These are phyloP conservation scores for Unio pictorum DNA, from an alignment of 2,888 invertebrate species.

Conservation along the genomic window DNA sequence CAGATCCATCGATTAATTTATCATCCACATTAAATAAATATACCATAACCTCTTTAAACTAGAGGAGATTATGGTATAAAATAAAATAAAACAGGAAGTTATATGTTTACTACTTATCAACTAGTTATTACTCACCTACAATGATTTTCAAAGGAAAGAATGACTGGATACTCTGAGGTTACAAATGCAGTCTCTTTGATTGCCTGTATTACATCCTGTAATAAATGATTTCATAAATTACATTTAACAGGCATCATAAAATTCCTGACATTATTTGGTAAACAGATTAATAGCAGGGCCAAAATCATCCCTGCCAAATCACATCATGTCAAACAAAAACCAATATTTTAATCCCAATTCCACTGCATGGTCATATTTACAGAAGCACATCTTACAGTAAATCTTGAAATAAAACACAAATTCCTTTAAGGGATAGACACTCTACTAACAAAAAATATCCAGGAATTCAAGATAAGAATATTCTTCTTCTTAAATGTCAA, in stretches of 20 bases:
- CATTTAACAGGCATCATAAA: background rate
- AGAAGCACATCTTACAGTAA: too few species aligned
- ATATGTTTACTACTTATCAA: background rate
- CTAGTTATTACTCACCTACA: slow-evolving; percentile 79
- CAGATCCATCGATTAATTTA: too few species aligned
- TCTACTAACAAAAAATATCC: too few species aligned
- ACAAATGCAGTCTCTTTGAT: slow-evolving; percentile 98
- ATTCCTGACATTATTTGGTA: background rate
- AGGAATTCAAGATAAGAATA: too few species aligned
- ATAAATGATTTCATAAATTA: slow-evolving; percentile 12
- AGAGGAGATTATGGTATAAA: background rate
- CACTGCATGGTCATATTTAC: too few species aligned
- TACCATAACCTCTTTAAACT: background rate
- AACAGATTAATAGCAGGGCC: too few species aligned
- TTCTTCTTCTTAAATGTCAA: too few species aligned
- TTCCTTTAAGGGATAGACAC: too few species aligned
- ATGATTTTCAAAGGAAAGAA: slow-evolving; percentile 99
- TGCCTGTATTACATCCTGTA: slow-evolving; percentile 92
- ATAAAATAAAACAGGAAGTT: background rate
- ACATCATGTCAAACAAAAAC: background rate
- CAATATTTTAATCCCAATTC: too few species aligned
- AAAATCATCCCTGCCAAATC: too few species aligned
- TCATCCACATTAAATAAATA: too few species aligned
- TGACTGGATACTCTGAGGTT: slow-evolving; percentile 96
- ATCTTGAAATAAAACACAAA: too few species aligned